Evolutionary conservation across 2,797 vertebrate species (phyloP).

Genomic region (Rhinoraja longicauda): DNA sequence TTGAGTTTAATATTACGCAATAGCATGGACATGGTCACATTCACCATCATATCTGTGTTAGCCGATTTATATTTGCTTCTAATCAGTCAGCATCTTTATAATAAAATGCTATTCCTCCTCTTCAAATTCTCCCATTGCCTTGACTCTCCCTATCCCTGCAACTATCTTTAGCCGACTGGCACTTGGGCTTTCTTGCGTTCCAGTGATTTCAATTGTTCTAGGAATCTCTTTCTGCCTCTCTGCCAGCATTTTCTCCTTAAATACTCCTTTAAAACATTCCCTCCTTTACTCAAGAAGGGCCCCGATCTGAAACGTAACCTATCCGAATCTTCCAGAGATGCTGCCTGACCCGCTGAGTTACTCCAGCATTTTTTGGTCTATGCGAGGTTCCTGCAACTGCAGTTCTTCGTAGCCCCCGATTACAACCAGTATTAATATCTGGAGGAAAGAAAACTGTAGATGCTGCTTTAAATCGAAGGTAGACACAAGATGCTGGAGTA

Average conservation of each 20-base stretch:
- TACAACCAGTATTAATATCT: too few relatives aligned
- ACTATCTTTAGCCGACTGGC: not conserved
- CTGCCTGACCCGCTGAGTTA: too few relatives aligned
- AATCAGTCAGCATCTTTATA: not conserved
- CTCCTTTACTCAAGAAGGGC: not conserved
- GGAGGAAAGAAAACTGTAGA: too few relatives aligned
- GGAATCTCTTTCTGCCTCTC: not conserved
- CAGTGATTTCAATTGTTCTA: not conserved
- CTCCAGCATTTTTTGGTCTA: too few relatives aligned
- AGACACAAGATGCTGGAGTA: too few relatives aligned
- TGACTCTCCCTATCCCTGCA: not conserved
- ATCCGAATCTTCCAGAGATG: too few relatives aligned
- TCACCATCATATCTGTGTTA: not conserved
- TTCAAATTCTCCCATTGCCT: not conserved
- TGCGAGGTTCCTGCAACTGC: too few relatives aligned
- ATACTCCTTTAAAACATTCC: not conserved
- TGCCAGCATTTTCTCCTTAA: not conserved
- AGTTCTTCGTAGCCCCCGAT: too few relatives aligned
- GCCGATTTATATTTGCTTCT: not conserved
- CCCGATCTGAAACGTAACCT: too few relatives aligned
- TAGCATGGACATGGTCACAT: not conserved
- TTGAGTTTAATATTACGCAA: not conserved
- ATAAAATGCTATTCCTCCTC: not conserved
- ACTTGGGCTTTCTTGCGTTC: not conserved
- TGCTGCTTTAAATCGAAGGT: too few relatives aligned